A percentile compares a stretch with the other conserved stretches of the same genome.
Conservation (phyloP, 1,140 invertebrate genomes). For the Drosophila athabasca region DNA sequence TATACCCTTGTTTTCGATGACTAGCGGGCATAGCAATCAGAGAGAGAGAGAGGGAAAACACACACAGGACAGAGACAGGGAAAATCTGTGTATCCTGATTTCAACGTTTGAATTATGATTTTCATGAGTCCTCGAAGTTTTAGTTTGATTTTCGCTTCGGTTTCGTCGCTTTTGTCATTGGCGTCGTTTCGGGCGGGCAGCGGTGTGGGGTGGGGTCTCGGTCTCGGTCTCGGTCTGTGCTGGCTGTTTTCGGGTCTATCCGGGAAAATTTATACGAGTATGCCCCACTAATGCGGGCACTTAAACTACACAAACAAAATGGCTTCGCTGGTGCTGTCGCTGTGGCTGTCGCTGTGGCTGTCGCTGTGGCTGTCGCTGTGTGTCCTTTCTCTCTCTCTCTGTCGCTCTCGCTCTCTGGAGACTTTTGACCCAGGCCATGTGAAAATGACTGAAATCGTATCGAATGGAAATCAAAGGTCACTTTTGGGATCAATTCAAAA, state of each 20-base stretch:
- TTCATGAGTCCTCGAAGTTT: slow-evolving; percentile 71
- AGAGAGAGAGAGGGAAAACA: background rate
- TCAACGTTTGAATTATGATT: slow-evolving; percentile 80
- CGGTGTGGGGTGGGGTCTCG: slow-evolving; percentile 4
- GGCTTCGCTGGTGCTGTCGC: slow-evolving; percentile 35
- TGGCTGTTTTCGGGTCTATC: slow-evolving; percentile 48
- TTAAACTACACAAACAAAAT: slow-evolving; percentile 80
- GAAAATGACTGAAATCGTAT: slow-evolving; percentile 80
- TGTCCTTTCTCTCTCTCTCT: slow-evolving; percentile 1
- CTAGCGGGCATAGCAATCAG: no score
- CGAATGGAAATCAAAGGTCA: slow-evolving; percentile 77
- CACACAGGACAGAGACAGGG: slow-evolving; percentile 4
- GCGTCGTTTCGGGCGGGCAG: slow-evolving; percentile 4
- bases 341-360: slow-evolving; percentile 24
- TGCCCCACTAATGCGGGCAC: slow-evolving; percentile 78
- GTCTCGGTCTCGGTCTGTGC: slow-evolving; percentile 8
- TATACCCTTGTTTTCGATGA: no score
- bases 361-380: background rate
- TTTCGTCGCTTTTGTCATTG: slow-evolving; percentile 70
- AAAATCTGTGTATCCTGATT: slow-evolving; percentile 70
- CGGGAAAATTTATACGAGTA: slow-evolving; percentile 67
- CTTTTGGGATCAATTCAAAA: slow-evolving; percentile 82
- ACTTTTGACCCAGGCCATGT: slow-evolving; percentile 73
- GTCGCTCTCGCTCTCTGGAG: slow-evolving; percentile 40
- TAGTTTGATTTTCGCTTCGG: slow-evolving; percentile 77